Evolutionary conservation across 2,888 invertebrate species (phyloP).

Genomic region (Zaprionus obscuricornis): DNA sequence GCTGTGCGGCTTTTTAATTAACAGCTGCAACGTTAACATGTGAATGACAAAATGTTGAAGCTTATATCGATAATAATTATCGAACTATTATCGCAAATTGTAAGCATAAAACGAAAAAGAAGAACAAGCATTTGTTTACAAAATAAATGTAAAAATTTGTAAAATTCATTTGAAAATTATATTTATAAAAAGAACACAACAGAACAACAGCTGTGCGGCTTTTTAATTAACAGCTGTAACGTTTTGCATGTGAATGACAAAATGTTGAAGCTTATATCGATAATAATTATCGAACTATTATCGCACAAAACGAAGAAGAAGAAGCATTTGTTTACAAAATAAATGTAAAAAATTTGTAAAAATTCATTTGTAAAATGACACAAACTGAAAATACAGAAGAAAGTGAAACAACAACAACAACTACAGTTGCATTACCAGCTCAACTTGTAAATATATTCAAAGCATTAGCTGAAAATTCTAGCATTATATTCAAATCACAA

Average conservation of each 20-base stretch:
- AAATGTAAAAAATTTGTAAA: background rate
- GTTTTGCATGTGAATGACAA: background rate
- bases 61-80: background rate
- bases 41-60: slow-evolving; percentile 10
- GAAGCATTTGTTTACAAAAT: slow-evolving; percentile 59
- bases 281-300: slow-evolving; percentile 8
- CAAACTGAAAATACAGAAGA: slow-evolving; percentile 22
- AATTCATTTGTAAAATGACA: slow-evolving; percentile 26
- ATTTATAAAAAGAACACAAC: too few relatives aligned
- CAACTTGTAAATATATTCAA: slow-evolving; percentile 72
- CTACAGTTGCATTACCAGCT: slow-evolving; percentile 34
- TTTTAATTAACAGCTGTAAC: background rate
- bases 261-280: too few relatives aligned
- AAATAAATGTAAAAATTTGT: slow-evolving; percentile 9
- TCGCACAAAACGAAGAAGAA: slow-evolving; percentile 31
- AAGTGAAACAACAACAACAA: slow-evolving; percentile 7
- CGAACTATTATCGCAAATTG: too few relatives aligned
- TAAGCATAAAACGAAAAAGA: too few relatives aligned
- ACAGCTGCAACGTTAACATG: slow-evolving; percentile 1
- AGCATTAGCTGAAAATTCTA: slow-evolving; percentile 68
- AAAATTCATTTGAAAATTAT: background rate
- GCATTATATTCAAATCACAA: slow-evolving; percentile 90
- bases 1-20: slow-evolving; percentile 11
- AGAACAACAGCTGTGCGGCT: slow-evolving; percentile 35
- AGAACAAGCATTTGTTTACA: slow-evolving; percentile 63